These are phyloP conservation scores for Plagiodera versicolora DNA, from an alignment of 2,888 invertebrate genomes.

Conservation along the genomic window DNA sequence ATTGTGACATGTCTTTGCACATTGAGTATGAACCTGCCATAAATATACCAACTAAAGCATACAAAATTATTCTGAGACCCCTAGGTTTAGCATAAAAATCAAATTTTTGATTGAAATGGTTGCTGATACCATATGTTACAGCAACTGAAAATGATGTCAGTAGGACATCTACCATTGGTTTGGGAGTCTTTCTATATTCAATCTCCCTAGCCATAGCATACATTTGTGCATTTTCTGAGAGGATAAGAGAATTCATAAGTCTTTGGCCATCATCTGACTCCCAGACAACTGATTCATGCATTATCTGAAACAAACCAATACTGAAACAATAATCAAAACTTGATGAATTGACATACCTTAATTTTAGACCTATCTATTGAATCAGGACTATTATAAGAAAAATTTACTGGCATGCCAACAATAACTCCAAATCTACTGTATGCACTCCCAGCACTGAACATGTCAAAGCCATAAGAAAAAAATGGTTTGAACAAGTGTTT, in stretches of 20 bases:
- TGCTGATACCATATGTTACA: slow-evolving; percentile 59
- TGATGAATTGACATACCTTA: no score
- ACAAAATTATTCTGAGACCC: slow-evolving; percentile 56
- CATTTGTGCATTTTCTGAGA: slow-evolving; percentile 78
- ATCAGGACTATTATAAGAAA: slow-evolving; percentile 59
- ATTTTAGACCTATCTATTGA: slow-evolving; percentile 64
- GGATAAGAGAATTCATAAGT: slow-evolving; percentile 66
- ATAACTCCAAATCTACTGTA: slow-evolving; percentile 62
- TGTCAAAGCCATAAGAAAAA: slow-evolving; percentile 71
- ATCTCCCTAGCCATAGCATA: slow-evolving; percentile 81
- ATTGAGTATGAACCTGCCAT: slow-evolving; percentile 64
- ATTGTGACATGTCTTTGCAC: slow-evolving; percentile 66
- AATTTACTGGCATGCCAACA: slow-evolving; percentile 76
- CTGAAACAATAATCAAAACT: neutral
- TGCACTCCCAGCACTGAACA: slow-evolving; percentile 67
- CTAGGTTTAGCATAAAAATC: slow-evolving; percentile 61
- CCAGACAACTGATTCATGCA: slow-evolving; percentile 67
- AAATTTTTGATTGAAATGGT: slow-evolving; percentile 58
- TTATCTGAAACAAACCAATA: slow-evolving; percentile 56
- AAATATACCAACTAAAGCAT: slow-evolving; percentile 62
- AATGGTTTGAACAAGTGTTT: slow-evolving; percentile 65
- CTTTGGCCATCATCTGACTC: slow-evolving; percentile 63
- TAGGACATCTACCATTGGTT: slow-evolving; percentile 61
- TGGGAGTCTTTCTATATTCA: slow-evolving; percentile 62
- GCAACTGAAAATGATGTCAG: slow-evolving; percentile 58